Base-by-base conservation (phyloP, 2,113 vertebrate species). In the Tupaia tana region DNA sequence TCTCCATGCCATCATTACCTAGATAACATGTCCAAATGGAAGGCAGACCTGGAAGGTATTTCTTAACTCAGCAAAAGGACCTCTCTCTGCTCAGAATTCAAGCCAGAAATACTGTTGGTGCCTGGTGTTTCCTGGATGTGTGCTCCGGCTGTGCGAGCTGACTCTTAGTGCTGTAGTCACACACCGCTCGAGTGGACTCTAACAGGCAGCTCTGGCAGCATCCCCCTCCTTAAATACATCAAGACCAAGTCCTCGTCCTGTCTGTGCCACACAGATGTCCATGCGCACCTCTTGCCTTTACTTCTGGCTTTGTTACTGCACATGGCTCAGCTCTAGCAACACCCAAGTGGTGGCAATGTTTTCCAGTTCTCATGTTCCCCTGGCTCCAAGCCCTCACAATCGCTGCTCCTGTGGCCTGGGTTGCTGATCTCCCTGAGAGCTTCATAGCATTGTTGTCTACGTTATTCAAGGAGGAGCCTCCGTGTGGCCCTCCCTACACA, bases 371-470 rank as follows among this genome's bases (percentile, higher is more conserved):
- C 31, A 13, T 14, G 2, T 11, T 31, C 24, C 43, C 24, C 18
- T 3, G 4, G 4, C 2, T 24, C 1, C 12, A 25, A 58, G 64
- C 5, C 34, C 75, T 69, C 25, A 54, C 22, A n/a, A 29, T 43
- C 15, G 10, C 24, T 81, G 3, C 43, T 54, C 6, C 29, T 12
- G 0, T 13, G 20, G n/a, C 12, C 29, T n/a, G 70, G 12, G 27
- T 8, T 25, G 52, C 31, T n/a, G 34, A 5, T 52, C 29, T 58
- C 34, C 9, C 16, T 14, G 1, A 29, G 58, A 61, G 0, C 12
- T 24, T 19, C 27, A 4, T 11, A 2, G 24, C 31, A 64, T 1
- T 1, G 0, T 29, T 4, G 8, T 61, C 52, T 1, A 54, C 8
- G 4, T 70, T 27, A 31, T 34, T 34, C 64, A 64, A 70, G 56